A percentile compares a stretch with the other conserved stretches of the same genome.
These are phyloP conservation scores for Neogale vison DNA, from an alignment of 2,113 vertebrate species.

Conservation along the genomic window DNA sequence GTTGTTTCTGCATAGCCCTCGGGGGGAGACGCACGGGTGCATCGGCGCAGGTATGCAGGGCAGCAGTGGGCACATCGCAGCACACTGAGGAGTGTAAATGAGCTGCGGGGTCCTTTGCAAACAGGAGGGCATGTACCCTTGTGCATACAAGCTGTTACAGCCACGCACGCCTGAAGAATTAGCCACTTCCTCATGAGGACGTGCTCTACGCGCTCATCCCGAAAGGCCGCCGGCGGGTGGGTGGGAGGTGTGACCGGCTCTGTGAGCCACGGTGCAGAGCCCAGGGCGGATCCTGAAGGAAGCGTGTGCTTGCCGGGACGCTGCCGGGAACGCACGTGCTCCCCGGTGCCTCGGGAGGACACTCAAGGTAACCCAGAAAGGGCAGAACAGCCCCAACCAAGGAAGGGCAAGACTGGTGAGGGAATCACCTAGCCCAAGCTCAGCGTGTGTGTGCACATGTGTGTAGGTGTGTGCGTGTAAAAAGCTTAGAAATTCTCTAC, in stretches of 20 bases:
- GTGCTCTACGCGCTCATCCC: background rate
- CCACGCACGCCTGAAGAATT: background rate
- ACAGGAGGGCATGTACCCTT: accelerated
- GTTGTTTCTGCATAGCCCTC: background rate
- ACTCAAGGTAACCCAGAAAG: background rate
- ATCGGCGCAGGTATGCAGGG: background rate
- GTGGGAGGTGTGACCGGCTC: accelerated
- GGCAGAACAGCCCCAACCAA: background rate
- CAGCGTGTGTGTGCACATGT: background rate
- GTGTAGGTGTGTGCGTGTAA: background rate
- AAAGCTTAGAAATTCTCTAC: background rate
- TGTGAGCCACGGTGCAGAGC: background rate
- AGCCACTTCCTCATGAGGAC: background rate
- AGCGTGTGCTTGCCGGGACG: no score
- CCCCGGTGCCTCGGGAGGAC: background rate
- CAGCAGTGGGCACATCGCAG: background rate
- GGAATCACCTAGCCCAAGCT: background rate
- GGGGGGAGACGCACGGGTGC: background rate
- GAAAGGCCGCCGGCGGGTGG: background rate
- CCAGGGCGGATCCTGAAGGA: accelerated
- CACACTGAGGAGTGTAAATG: background rate
- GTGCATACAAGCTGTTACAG: background rate
- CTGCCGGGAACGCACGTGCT: background rate
- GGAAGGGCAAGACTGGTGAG: background rate
- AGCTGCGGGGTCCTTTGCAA: background rate